Base-by-base conservation (phyloP, 2,113 vertebrate genomes). In the Chaetops frenatus region DNA sequence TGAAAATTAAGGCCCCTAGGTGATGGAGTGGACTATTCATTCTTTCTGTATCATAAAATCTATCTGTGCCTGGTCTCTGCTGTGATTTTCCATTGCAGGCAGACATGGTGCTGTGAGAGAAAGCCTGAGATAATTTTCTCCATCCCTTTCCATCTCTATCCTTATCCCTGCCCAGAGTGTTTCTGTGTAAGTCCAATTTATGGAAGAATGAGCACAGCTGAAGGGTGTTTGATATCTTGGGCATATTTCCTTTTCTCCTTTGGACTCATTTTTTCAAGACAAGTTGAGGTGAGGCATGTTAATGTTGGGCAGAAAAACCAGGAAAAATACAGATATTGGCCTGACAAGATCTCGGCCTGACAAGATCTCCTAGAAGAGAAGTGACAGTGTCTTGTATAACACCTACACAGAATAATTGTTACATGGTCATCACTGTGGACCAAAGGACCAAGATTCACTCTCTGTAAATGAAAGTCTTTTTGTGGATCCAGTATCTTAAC, bases 341-440 rank as follows among this genome's bases (percentile, higher is more conserved):
- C 27, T 54, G 18, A 71, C 8, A 74, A 64, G 51, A 7, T 38
- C 21, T 84, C 70, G 9, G 29, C 21, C 27, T 54, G 18, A 71
- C 8, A 74, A 64, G 51, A 50, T 40, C 9, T 67, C 16, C 28
- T 47, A 35, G 15, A 81, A 62, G 6, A 58, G 36, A 48, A 15
- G 16, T 50, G n/a, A 48, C 9, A 40, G 11, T 53, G 57, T 56
- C 23, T 70, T 11, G 1, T 18, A 7, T 19, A 70, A 40, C 11
- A 17, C 7, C 5, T 60, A 3, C 1, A 15, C n/a, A 69, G 84
- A 90, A 58, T 13, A 61, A 20, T 38, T 3, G 0, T 13, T 70
- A n/a, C 0, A 0, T 36, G 17, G 12, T 28, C 4, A 6, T 33
- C 28, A 57, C 5, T 0, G 0, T 57, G 45, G 38, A 42, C 14